These are phyloP conservation scores for Polydrusus cervinus DNA, from an alignment of 2,888 invertebrate genomes.

Conservation along the genomic window DNA sequence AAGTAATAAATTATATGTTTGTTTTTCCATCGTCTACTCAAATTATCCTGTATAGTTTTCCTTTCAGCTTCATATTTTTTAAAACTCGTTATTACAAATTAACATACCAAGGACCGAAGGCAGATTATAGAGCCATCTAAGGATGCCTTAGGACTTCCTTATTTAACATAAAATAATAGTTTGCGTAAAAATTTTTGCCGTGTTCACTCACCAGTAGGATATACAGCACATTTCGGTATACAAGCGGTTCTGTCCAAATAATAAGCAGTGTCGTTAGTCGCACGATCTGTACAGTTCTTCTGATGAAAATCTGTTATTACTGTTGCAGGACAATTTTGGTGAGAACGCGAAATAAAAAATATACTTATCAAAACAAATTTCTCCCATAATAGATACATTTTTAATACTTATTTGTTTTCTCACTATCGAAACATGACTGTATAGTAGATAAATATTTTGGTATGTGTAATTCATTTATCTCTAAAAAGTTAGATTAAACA, in stretches of 20 bases:
- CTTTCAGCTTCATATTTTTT: no score
- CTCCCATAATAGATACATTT: constrained; percentile 11
- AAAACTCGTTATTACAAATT: no score
- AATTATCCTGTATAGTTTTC: no score
- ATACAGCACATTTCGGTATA: constrained; percentile 48
- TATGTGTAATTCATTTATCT: neutral
- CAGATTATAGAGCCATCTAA: no score
- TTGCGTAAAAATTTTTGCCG: no score
- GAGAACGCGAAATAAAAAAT: constrained; percentile 4
- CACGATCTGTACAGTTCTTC: constrained; percentile 47
- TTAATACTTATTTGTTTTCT: neutral
- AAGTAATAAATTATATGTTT: no score
- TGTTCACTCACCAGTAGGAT: constrained; percentile 37
- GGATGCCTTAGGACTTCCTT: no score
- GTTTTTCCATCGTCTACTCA: no score
- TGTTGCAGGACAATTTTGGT: constrained; percentile 37
- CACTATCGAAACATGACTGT: constrained; percentile 1
- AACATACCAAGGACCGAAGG: no score
- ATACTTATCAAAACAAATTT: constrained; percentile 5
- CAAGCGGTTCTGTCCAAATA: constrained; percentile 45
- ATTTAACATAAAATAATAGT: no score
- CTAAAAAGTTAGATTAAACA: neutral
- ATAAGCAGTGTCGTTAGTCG: constrained; percentile 35
- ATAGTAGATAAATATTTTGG: neutral
- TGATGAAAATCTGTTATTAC: constrained; percentile 48